Evolutionary conservation across 2,888 invertebrate species (phyloP).

Genomic region (Tachina grossa): DNA sequence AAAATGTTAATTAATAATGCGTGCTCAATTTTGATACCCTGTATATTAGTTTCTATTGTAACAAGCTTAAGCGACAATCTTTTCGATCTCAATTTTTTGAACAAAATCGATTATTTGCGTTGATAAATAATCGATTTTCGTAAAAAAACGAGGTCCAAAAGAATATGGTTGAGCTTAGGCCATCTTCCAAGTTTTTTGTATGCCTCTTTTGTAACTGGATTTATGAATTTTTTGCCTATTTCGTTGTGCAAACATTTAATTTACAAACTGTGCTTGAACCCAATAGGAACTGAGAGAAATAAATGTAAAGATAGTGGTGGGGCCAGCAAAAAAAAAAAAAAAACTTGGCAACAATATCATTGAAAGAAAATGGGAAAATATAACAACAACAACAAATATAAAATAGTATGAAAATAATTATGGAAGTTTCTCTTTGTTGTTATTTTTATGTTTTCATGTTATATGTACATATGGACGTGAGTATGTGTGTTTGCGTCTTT

Average conservation of each 20-base stretch:
- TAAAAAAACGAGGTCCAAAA: too few relatives aligned
- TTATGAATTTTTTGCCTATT: too few relatives aligned
- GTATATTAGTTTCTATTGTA: too few relatives aligned
- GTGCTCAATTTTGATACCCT: too few relatives aligned
- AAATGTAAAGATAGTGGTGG: neutral
- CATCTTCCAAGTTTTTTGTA: too few relatives aligned
- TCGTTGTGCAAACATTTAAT: neutral
- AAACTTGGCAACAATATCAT: slow-evolving; percentile 61
- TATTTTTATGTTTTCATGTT: slow-evolving; percentile 8
- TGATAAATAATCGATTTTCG: too few relatives aligned
- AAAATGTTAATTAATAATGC: too few relatives aligned
- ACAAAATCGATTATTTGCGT: too few relatives aligned
- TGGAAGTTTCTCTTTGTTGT: slow-evolving; percentile 42
- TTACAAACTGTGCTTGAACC: neutral
- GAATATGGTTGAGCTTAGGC: too few relatives aligned
- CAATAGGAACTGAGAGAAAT: slow-evolving; percentile 4
- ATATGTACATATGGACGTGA: neutral
- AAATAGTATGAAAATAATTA: slow-evolving; percentile 31
- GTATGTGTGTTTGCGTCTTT: slow-evolving; percentile 5
- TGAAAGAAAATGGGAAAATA: slow-evolving; percentile 33
- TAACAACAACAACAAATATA: slow-evolving; percentile 6
- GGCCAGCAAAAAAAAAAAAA: slow-evolving; percentile 6
- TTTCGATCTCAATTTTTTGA: too few relatives aligned
- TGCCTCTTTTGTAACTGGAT: too few relatives aligned
- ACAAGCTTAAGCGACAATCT: too few relatives aligned